Evolutionary conservation across 2,797 vertebrate species (phyloP), one percentile per base, ranked within the genome.

Genomic region (Ptychobarbus kaznakovi): DNA sequence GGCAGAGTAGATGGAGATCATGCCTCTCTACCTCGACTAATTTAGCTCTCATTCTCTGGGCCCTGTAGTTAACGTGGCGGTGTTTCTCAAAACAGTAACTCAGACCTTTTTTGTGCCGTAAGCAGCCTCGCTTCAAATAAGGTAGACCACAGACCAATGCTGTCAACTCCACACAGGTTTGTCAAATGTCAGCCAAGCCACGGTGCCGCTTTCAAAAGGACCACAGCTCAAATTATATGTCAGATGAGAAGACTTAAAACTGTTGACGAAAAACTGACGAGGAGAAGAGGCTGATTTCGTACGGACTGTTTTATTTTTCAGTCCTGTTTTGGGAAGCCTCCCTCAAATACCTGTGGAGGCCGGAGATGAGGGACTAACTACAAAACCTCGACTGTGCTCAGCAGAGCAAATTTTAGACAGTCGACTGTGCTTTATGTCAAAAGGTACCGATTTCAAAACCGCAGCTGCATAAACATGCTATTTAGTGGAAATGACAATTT

Each of bases 121-220:
- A 88, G 87, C 73, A 89, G 87, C 85, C 88, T 91, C 73, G 88
- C 89, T 92, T 92, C 86, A 88, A 92, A 91, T 91, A 93, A 93
- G 92, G 91, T 93, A 91, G 83, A 90, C 90, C 92, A 89, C 92
- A 91, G 89, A 91, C 90, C 90, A 89, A 82, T 70, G 77, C 87
- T 89, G 88, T 92, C 90, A 89, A 87, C 88, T 90, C 85, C 90
- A 90, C 88, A 89, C 90, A 93, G 90, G 91, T 93, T 92, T 91
- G 88, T 89, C 89, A 91, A 91, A 92, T 90, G 91, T 92, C 92
- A 92, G 91, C 91, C 92, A 92, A 93, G 89, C 92, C 91, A 88
- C 90, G 80, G 80, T 83, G 87, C 86, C 76, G 83, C 87, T 89
- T 91, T 93, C 90, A 92, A 91, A 91, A 81, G 87, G 89, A 91